These are phyloP conservation scores for Potamilus streckersoni DNA, from an alignment of 1,140 invertebrate genomes.

Conservation along the genomic window DNA sequence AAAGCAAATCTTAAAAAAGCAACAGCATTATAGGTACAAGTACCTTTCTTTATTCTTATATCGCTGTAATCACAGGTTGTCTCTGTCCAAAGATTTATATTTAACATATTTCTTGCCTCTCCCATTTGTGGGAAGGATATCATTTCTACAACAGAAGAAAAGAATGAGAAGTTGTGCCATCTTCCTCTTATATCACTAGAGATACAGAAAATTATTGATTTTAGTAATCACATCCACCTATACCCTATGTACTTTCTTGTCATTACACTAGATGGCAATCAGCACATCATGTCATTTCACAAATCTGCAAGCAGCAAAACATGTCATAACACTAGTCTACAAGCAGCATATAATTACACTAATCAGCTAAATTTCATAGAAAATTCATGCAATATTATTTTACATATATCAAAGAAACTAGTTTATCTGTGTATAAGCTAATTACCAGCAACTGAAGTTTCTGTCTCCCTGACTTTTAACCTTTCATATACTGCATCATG, in stretches of 20 bases:
- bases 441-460: conserved; percentile 5
- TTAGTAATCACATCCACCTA: too few relatives aligned
- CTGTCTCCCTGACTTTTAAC: conserved; percentile 40
- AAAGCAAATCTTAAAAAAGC: too few relatives aligned
- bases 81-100: conserved; percentile 59
- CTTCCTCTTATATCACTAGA: too few relatives aligned
- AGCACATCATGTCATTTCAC: too few relatives aligned
- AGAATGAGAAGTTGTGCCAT: background rate
- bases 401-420: background rate
- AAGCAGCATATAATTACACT: too few relatives aligned
- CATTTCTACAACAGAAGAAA: conserved; percentile 16
- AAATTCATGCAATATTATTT: too few relatives aligned
- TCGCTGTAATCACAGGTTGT: conserved; percentile 13
- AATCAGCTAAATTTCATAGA: too few relatives aligned
- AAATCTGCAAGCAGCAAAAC: too few relatives aligned
- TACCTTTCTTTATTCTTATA: conserved; percentile 28
- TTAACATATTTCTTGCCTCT: conserved; percentile 57
- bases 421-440: background rate
- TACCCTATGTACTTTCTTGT: too few relatives aligned
- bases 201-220: too few relatives aligned
- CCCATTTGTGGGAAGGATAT: conserved; percentile 32
- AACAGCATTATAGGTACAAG: background rate
- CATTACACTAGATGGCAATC: too few relatives aligned
- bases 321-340: too few relatives aligned
- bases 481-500: conserved; percentile 73